A percentile compares a stretch with the other conserved stretches of the same genome.
phyloP scores from a whole-genome alignment of 2,797 vertebrate genomes.

The Thunnus albacares region DNA sequence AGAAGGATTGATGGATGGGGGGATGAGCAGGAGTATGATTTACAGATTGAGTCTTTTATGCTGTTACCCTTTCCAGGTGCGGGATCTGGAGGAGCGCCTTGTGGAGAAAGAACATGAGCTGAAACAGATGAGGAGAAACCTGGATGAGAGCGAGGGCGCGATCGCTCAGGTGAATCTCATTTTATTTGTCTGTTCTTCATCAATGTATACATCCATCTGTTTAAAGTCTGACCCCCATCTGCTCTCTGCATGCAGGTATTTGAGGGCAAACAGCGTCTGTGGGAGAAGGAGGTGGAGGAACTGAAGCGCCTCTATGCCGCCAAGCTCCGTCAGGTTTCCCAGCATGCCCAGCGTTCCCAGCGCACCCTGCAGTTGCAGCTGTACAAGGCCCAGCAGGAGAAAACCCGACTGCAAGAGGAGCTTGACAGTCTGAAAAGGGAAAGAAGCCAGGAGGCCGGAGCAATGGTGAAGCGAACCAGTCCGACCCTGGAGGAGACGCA shows the following conservation, averaged over 20 bases:
- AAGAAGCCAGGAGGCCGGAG: conserved; percentile 65
- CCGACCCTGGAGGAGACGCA: conserved; percentile 93
- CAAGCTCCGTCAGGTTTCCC: conserved; percentile 94
- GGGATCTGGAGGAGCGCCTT: conserved; percentile 92
- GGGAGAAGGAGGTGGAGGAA: conserved; percentile 95
- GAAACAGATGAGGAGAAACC: conserved; percentile 93
- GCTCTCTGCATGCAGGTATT: conserved; percentile 86
- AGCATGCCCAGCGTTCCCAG: conserved; percentile 95
- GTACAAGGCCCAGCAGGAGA: conserved; percentile 95
- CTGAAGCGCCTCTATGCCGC: conserved; percentile 93
- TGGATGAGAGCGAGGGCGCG: conserved; percentile 92
- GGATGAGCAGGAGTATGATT: neutral
- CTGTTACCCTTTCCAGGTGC: conserved; percentile 72
- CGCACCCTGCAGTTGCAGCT: conserved; percentile 94
- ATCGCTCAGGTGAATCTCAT: conserved; percentile 91
- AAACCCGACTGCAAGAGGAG: conserved; percentile 92
- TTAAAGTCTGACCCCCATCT: conserved; percentile 36
- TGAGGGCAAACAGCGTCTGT: conserved; percentile 95
- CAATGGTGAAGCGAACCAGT: conserved; percentile 74
- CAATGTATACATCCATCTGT: neutral
- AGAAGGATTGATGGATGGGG: neutral
- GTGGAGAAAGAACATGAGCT: conserved; percentile 93
- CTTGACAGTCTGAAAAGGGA: conserved; percentile 86
- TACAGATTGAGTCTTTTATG: conserved; percentile 14
- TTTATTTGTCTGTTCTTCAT: neutral